A percentile compares a stretch with the other conserved stretches of the same genome.
Conservation (phyloP, 1,140 invertebrate species). For the Neodiprion fabricii region DNA sequence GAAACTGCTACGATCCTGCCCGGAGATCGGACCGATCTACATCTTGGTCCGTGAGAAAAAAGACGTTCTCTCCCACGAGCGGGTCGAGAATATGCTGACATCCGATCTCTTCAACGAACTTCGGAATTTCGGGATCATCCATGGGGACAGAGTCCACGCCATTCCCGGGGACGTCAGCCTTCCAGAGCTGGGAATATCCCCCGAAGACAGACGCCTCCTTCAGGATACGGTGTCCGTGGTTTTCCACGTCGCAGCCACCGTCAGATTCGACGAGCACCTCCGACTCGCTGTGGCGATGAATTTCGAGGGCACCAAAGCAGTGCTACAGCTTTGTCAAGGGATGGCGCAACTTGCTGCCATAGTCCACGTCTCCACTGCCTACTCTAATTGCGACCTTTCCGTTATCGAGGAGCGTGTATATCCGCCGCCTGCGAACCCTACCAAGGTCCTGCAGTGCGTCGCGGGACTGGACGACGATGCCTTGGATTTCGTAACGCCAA, state of each 20-base stretch:
- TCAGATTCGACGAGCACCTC: slow-evolving; percentile 73
- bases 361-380: slow-evolving; percentile 80
- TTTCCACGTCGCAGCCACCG: slow-evolving; percentile 73
- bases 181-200: slow-evolving; percentile 72
- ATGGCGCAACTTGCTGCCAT: slow-evolving; percentile 49
- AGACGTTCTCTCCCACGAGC: slow-evolving; percentile 63
- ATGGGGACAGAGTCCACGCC: slow-evolving; percentile 73
- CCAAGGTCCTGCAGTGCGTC: slow-evolving; percentile 71
- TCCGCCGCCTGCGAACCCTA: slow-evolving; percentile 70
- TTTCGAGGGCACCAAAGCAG: slow-evolving; percentile 27
- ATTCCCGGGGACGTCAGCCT: slow-evolving; percentile 82
- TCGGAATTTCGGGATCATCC: slow-evolving; percentile 41
- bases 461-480: slow-evolving; percentile 53
- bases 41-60: slow-evolving; percentile 73
- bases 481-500: slow-evolving; percentile 56
- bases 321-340: slow-evolving; percentile 29
- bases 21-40: slow-evolving; percentile 69
- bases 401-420: slow-evolving; percentile 79
- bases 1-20: slow-evolving; percentile 75
- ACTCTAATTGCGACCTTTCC: slow-evolving; percentile 70
- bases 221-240: slow-evolving; percentile 64
- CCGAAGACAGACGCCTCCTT: slow-evolving; percentile 60
- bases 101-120: slow-evolving; percentile 44
- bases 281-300: slow-evolving; percentile 46
- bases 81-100: slow-evolving; percentile 62